Percentiles rank a stretch among this genome's conserved stretches.
These are phyloP conservation scores for Cettia cetti DNA, from an alignment of 2,113 vertebrate genomes.

Conservation along the genomic window DNA sequence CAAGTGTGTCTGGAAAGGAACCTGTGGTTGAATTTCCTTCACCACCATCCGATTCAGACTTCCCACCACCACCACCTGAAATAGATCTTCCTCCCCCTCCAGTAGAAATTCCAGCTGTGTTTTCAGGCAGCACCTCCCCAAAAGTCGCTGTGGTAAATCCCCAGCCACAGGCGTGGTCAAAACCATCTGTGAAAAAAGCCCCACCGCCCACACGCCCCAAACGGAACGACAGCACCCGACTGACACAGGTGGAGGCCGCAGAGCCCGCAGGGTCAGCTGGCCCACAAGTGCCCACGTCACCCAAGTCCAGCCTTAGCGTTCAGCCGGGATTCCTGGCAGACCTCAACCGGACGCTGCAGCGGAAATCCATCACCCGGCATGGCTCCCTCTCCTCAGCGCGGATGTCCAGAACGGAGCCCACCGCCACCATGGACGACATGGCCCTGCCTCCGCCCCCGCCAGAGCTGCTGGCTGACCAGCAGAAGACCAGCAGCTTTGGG, in stretches of 20 bases:
- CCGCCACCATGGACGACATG: slow-evolving; percentile 94
- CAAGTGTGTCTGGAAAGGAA: slow-evolving; percentile 69
- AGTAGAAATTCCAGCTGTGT: slow-evolving; percentile 72
- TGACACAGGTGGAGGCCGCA: slow-evolving; percentile 65
- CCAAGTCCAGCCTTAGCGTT: slow-evolving; percentile 85
- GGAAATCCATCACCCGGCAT: slow-evolving; percentile 92
- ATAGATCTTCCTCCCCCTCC: slow-evolving; percentile 85
- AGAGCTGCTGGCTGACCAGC: slow-evolving; percentile 85
- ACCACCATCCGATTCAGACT: slow-evolving; percentile 85
- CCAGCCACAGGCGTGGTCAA: slow-evolving; percentile 88
- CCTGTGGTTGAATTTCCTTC: slow-evolving; percentile 82
- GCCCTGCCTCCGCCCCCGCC: slow-evolving; percentile 90
- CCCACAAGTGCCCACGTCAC: slow-evolving; percentile 84
- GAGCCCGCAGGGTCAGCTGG: slow-evolving; percentile 57
- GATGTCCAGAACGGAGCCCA: slow-evolving; percentile 80
- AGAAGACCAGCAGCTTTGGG: slow-evolving; percentile 76
- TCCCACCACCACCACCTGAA: slow-evolving; percentile 87
- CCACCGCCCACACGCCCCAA: slow-evolving; percentile 83
- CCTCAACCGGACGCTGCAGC: slow-evolving; percentile 91
- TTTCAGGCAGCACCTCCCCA: slow-evolving; percentile 76
- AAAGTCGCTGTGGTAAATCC: slow-evolving; percentile 92
- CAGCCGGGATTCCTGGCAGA: slow-evolving; percentile 95
- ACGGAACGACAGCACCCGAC: slow-evolving; percentile 82
- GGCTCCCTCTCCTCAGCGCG: slow-evolving; percentile 85
- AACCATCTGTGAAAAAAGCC: slow-evolving; percentile 85